Conservation (phyloP, 2,888 invertebrate genomes). For the Cataglyphis livida region DNA sequence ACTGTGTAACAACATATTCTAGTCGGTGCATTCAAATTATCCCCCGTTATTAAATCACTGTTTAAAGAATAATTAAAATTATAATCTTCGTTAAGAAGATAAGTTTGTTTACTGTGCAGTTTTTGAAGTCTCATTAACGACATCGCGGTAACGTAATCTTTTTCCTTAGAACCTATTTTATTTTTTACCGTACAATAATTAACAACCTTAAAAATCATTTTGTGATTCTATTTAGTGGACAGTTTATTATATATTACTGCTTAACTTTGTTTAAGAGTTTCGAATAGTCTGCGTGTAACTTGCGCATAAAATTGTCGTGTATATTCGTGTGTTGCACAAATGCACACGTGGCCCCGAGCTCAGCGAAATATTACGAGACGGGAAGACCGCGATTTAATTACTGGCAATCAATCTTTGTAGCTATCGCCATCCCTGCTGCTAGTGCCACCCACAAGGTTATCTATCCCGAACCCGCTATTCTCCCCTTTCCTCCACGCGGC, state of each 20-base stretch:
- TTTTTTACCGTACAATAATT: not conserved
- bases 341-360: not conserved
- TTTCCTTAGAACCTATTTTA: not conserved
- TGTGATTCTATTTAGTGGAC: not conserved
- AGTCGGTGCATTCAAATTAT: not conserved
- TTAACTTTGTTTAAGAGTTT: not conserved
- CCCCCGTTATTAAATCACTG: conserved; percentile 4
- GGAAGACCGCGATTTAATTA: conserved; percentile 57
- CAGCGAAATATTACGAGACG: conserved; percentile 34
- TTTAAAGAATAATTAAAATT: not conserved
- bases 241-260: not conserved
- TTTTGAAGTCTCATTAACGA: not conserved
- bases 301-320: not conserved
- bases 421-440: conserved; percentile 52
- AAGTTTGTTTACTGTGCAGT: not conserved
- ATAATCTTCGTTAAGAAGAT: not conserved
- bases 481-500: conserved; percentile 44
- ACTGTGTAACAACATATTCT: conserved; percentile 18
- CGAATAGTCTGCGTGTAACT: not conserved
- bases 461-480: conserved; percentile 66
- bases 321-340: not conserved
- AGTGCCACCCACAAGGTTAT: conserved; percentile 74
- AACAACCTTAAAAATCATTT: not conserved
- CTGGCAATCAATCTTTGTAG: conserved; percentile 68
- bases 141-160: not conserved